Percentiles rank a stretch among this genome's conserved stretches.
Conservation (phyloP, 1,140 invertebrate species). For the Diorhabda sublineata region DNA sequence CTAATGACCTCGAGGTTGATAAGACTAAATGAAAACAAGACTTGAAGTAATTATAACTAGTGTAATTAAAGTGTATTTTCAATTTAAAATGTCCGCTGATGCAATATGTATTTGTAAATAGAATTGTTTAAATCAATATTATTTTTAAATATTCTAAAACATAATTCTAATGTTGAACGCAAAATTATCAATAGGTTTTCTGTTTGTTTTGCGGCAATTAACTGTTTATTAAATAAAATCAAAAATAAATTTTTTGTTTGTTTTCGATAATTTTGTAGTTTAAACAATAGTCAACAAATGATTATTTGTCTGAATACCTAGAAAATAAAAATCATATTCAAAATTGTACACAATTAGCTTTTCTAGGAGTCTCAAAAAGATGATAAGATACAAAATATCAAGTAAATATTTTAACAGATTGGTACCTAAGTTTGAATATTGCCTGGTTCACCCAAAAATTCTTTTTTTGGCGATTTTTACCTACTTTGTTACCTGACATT, state of each 20-base stretch:
- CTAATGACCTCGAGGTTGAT: too few relatives aligned
- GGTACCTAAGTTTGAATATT: not conserved
- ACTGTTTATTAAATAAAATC: not conserved
- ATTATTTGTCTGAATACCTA: not conserved
- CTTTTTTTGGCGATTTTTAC: conserved; percentile 9
- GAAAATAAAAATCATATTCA: not conserved
- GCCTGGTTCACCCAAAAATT: not conserved
- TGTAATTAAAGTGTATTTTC: too few relatives aligned
- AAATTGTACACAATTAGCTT: not conserved
- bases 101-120: too few relatives aligned
- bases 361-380: not conserved
- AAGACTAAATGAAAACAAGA: too few relatives aligned
- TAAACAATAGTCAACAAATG: too few relatives aligned
- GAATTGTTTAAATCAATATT: too few relatives aligned
- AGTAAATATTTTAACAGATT: not conserved
- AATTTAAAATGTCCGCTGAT: too few relatives aligned
- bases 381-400: not conserved
- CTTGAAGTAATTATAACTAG: too few relatives aligned
- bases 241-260: not conserved
- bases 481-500: conserved; percentile 9
- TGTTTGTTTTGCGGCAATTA: too few relatives aligned
- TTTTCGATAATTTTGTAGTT: not conserved
- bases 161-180: too few relatives aligned
- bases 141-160: too few relatives aligned
- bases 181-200: too few relatives aligned